Evolutionary conservation across 1,140 invertebrate genomes (phyloP).

Genomic region (Acromyrmex echinatior): DNA sequence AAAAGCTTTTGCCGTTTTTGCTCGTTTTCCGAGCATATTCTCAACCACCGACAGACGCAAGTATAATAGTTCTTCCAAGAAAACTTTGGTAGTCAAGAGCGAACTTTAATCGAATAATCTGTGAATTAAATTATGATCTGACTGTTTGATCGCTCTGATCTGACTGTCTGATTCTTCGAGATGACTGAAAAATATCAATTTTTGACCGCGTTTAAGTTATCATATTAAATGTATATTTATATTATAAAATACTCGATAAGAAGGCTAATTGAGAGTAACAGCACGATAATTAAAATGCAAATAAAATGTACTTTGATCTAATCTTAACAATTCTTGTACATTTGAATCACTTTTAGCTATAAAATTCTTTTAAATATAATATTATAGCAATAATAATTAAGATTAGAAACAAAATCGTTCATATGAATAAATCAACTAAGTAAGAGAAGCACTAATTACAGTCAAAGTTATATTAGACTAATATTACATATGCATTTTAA

Average conservation of each 20-base stretch:
- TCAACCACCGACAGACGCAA: not conserved
- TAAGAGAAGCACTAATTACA: too few relatives aligned
- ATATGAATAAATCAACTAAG: too few relatives aligned
- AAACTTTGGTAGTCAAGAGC: not conserved
- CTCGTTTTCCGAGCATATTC: not conserved
- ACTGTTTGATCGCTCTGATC: not conserved
- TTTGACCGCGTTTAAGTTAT: not conserved
- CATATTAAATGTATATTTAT: not conserved
- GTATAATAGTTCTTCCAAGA: not conserved
- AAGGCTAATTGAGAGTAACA: too few relatives aligned
- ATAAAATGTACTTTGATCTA: too few relatives aligned
- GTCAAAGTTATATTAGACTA: too few relatives aligned
- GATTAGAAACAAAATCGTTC: too few relatives aligned
- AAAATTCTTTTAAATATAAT: too few relatives aligned
- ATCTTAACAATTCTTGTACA: too few relatives aligned
- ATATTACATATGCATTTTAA: too few relatives aligned
- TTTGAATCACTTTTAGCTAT: too few relatives aligned
- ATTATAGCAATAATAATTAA: too few relatives aligned
- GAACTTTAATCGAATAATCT: slow-evolving; percentile 11
- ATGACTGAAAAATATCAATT: not conserved
- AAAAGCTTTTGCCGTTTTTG: not conserved
- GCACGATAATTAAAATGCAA: too few relatives aligned
- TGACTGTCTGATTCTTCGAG: not conserved
- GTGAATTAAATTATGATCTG: not conserved
- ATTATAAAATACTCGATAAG: not conserved